Base-by-base conservation (phyloP, 2,888 invertebrate species). In the Lycophotia porphyrea region DNA sequence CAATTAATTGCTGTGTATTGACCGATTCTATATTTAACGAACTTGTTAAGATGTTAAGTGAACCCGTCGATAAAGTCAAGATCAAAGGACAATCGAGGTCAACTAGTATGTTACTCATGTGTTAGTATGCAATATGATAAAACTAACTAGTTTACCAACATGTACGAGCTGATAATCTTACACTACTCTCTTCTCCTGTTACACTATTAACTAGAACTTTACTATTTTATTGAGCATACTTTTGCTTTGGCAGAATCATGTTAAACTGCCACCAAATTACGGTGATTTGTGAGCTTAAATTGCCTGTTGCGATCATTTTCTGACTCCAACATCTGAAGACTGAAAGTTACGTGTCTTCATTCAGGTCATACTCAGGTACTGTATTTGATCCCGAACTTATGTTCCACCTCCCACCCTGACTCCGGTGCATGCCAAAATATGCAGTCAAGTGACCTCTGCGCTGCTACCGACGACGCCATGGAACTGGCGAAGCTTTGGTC, bases 11-110 rank as follows among this genome's bases (percentile, higher is more conserved):
- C 15, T 15, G 63, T 47, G 55, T 73, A 64, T 58, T 44, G 55
- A 49, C 49, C 1, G 24, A 52, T 61, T 34, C 15, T 44, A 47
- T 68, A 18, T 24, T 47, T 42, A 18, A 79, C 42, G 2, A 66
- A 65, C 24, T 52, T 39, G 8, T n/a, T 68, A 63, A 52, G 8
- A 61, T 31, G 47, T 58, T 24, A 34, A 63, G 52, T 63, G 27
- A 68, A 55, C 15, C 27, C 44, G 0, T 2, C 64, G 60, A 55
- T 76, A 49, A 69, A 44, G 69, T 66, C 27, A 61, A 42, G 65
- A 34, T 60, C 44, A 60, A 36, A 65, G 67, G 31, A 71, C 49
- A 64, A 81, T 52, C 60, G 42, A 36, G 81, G 63, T 76, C 81
- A 80, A 47, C 66, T 36, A 11, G n/a, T 31, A 39, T 63, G 24